Evolutionary conservation across 2,113 vertebrate species (phyloP).

Genomic region (Ameiurus melas): DNA sequence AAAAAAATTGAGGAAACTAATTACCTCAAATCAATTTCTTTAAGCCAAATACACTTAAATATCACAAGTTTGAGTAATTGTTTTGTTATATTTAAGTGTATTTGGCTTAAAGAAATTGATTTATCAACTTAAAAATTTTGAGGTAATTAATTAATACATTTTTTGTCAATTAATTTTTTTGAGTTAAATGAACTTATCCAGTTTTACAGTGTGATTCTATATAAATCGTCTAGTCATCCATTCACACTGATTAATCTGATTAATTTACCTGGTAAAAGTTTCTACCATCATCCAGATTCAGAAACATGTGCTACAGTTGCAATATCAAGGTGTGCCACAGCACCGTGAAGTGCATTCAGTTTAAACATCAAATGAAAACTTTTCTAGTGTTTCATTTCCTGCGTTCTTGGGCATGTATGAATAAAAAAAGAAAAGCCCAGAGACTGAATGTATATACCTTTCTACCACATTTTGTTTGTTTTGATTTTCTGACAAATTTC

Average conservation of each 20-base stretch:
- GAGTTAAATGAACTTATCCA: too few relatives aligned
- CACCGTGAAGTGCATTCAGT: not conserved
- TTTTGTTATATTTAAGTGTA: too few relatives aligned
- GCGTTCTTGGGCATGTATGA: not conserved
- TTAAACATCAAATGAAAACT: not conserved
- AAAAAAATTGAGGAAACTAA: too few relatives aligned
- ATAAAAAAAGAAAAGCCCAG: not conserved
- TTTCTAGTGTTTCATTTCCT: not conserved
- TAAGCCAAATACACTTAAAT: too few relatives aligned
- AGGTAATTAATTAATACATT: too few relatives aligned
- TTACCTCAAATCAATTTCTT: too few relatives aligned
- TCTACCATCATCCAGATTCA: not conserved
- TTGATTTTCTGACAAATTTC: constrained; percentile 36
- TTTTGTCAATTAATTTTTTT: too few relatives aligned
- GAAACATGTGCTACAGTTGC: not conserved
- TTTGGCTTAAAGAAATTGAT: too few relatives aligned
- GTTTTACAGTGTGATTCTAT: not conserved
- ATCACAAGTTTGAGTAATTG: too few relatives aligned
- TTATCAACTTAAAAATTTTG: too few relatives aligned
- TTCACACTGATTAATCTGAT: not conserved
- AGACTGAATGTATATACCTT: not conserved
- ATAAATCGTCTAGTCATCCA: not conserved
- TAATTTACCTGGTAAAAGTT: not conserved
- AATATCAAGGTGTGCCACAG: not conserved
- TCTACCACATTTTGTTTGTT: not conserved